Percentiles rank a stretch among this genome's conserved stretches.
phyloP scores from a whole-genome alignment of 1,140 invertebrate genomes.

The Cydia fagiglandana region DNA sequence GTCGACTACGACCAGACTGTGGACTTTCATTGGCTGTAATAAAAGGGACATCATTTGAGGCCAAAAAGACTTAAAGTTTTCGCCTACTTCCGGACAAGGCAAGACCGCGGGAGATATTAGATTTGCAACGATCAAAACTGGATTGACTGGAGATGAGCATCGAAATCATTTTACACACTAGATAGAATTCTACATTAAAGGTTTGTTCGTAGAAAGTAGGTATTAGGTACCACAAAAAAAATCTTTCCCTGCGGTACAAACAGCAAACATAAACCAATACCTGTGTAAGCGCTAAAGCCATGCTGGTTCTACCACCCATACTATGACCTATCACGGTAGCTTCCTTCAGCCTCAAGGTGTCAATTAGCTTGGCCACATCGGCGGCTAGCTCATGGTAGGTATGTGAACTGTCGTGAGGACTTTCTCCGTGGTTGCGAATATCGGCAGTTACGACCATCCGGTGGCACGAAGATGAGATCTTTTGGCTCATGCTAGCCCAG shows the following conservation, averaged over 20 bases:
- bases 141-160: too few species aligned
- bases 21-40: constrained; percentile 85
- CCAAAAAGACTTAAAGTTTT: too few species aligned
- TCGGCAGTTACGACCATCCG: constrained; percentile 84
- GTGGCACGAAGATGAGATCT: constrained; percentile 40
- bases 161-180: background rate
- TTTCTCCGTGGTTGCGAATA: constrained; percentile 95
- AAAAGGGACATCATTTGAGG: constrained; percentile 31
- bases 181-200: background rate
- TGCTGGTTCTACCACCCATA: constrained; percentile 93
- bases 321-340: constrained; percentile 92
- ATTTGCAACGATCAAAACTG: too few species aligned
- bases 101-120: too few species aligned
- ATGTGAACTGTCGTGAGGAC: constrained; percentile 86
- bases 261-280: constrained; percentile 44
- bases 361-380: constrained; percentile 85
- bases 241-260: background rate
- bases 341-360: constrained; percentile 81
- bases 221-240: too few species aligned
- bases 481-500: constrained; percentile 80
- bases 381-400: constrained; percentile 85
- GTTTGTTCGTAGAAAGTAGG: background rate
- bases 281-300: constrained; percentile 88
- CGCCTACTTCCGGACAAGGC: too few species aligned
- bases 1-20: constrained; percentile 89